Evolutionary conservation across 2,888 invertebrate genomes (phyloP).

Genomic region (Pheosia gnoma): DNA sequence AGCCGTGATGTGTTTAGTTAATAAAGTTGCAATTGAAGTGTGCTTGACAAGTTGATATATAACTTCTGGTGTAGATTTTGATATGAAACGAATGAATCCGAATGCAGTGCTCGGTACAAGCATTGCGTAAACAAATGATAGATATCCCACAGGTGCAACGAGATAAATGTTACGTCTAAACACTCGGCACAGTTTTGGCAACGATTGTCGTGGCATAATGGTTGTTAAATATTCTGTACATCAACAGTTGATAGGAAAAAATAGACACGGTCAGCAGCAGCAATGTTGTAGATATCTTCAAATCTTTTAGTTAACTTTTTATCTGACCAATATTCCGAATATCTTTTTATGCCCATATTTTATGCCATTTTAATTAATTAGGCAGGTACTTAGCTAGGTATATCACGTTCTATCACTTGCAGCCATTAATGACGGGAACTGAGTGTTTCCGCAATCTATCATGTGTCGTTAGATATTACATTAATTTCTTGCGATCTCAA

Average conservation of each 20-base stretch:
- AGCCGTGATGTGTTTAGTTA: constrained; percentile 17
- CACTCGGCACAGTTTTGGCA: constrained; percentile 34
- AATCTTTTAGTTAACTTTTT: no score
- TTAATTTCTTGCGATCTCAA: constrained; percentile 18
- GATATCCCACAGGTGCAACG: constrained; percentile 31
- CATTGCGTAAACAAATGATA: constrained; percentile 27
- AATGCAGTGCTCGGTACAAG: constrained; percentile 9
- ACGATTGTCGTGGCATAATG: constrained; percentile 21
- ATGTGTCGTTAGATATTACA: constrained; percentile 14
- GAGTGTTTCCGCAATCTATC: constrained; percentile 27
- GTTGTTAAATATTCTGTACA: neutral
- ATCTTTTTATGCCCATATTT: no score
- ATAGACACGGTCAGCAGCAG: neutral
- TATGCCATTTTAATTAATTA: no score
- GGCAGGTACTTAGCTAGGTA: neutral
- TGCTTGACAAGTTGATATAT: constrained; percentile 9
- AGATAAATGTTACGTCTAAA: constrained; percentile 30
- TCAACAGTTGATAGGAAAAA: neutral
- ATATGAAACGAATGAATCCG: neutral
- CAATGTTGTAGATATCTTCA: no score
- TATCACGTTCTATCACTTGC: constrained; percentile 3
- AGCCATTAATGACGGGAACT: constrained; percentile 16
- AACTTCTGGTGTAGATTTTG: neutral
- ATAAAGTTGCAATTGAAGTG: constrained; percentile 11
- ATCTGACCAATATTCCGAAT: no score